Conservation (phyloP, 2,113 vertebrate genomes). For the Spheniscus mendiculus region DNA sequence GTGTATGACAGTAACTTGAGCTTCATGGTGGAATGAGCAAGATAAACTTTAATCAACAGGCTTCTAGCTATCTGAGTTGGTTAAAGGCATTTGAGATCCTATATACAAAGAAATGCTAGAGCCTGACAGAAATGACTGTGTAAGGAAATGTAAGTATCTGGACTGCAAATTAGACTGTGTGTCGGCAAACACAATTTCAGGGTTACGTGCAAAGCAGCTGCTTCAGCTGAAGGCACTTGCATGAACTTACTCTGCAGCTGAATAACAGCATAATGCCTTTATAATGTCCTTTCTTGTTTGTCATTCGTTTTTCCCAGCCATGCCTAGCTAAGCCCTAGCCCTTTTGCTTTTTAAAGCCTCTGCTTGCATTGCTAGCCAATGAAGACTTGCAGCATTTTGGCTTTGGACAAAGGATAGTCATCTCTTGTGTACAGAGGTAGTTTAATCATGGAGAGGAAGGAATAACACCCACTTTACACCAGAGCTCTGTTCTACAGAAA, state of each 20-base stretch:
- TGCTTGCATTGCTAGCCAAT: background rate
- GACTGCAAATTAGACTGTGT: background rate
- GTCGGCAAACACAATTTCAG: background rate
- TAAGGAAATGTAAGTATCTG: constrained; percentile 15
- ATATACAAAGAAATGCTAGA: background rate
- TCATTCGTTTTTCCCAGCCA: background rate
- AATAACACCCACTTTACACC: background rate
- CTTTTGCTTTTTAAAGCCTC: background rate
- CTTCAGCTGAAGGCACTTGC: background rate
- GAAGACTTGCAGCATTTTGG: background rate
- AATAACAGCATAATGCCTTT: background rate
- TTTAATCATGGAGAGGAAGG: background rate
- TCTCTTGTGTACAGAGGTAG: background rate
- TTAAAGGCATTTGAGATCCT: background rate
- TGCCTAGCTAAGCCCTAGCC: background rate
- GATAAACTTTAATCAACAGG: background rate
- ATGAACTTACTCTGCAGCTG: background rate
- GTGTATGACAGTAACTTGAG: background rate
- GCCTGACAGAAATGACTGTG: background rate
- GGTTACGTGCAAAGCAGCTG: background rate
- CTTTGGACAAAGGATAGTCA: background rate
- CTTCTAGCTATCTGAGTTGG: background rate
- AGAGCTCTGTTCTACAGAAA: background rate
- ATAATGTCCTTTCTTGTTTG: background rate
- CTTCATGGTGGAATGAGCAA: background rate